A percentile compares a stretch with the other conserved stretches of the same genome.
phyloP scores from a whole-genome alignment of 2,888 invertebrate genomes.

The Sinohyriopsis cumingii region DNA sequence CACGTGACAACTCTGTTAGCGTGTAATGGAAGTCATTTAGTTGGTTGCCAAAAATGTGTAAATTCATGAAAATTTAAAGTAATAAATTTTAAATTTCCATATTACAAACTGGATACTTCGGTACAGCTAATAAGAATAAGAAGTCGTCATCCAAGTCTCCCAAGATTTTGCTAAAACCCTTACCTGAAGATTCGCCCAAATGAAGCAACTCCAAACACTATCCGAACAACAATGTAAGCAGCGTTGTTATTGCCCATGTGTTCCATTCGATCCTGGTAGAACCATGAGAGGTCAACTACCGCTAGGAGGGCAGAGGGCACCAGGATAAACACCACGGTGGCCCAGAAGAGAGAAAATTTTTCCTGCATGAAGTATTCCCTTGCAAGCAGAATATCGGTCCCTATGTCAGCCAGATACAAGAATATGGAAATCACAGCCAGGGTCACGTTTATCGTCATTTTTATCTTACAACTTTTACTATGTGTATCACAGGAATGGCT shows the following conservation, averaged over 20 bases:
- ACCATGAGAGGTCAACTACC: conserved; percentile 21
- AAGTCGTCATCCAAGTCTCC: too few species aligned
- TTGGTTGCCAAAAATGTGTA: too few species aligned
- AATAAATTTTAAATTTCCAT: too few species aligned
- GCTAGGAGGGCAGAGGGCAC: conserved; percentile 18
- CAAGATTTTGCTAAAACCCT: background rate
- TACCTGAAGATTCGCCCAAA: conserved; percentile 24
- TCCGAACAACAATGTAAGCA: background rate
- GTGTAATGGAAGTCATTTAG: too few species aligned
- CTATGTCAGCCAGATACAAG: conserved; percentile 20
- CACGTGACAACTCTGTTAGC: too few species aligned
- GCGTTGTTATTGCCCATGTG: background rate
- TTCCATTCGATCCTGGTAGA: conserved; percentile 11
- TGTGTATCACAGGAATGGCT: too few species aligned
- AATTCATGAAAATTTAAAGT: too few species aligned
- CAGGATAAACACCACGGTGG: conserved; percentile 19
- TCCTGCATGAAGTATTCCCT: conserved; percentile 9
- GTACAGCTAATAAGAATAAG: too few species aligned
- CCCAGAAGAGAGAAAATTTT: conserved; percentile 12
- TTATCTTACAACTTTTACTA: too few species aligned
- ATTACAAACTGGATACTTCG: too few species aligned
- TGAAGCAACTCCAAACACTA: conserved; percentile 11
- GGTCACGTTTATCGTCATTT: background rate
- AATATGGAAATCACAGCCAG: conserved; percentile 11
- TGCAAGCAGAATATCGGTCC: conserved; percentile 22